These are phyloP conservation scores for Epizoanthus stellaris DNA, from an alignment of 92 coral and sea anemone genomes.

Conservation along the genomic window DNA sequence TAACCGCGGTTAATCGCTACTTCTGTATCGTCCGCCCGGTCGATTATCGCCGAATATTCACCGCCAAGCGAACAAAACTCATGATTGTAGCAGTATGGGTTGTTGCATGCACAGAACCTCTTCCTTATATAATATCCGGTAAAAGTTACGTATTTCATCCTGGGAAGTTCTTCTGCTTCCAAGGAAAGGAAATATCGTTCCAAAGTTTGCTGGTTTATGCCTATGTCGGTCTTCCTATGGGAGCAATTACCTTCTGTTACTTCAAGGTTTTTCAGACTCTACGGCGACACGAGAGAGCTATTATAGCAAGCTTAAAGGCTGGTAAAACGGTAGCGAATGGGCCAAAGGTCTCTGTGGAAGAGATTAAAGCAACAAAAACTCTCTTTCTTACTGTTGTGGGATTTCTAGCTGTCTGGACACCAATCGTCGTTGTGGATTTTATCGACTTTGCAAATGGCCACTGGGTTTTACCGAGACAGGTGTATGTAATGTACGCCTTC, in stretches of 20 bases:
- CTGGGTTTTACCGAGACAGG: constrained; percentile 62
- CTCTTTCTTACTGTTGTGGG: constrained; percentile 63
- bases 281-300: constrained; percentile 45
- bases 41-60: constrained; percentile 48
- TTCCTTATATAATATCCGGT: constrained; percentile 50
- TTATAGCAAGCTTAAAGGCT: neutral
- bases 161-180: constrained; percentile 60
- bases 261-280: constrained; percentile 49
- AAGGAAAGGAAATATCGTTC: constrained; percentile 49
- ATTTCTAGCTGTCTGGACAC: constrained; percentile 57
- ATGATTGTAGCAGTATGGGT: constrained; percentile 53
- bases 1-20: constrained; percentile 69
- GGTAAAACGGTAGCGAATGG: neutral
- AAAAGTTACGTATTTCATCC: constrained; percentile 48
- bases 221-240: constrained; percentile 55
- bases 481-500: constrained; percentile 61
- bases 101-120: constrained; percentile 33
- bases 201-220: constrained; percentile 50
- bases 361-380: constrained; percentile 58
- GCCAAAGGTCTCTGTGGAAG: constrained; percentile 26
- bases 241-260: constrained; percentile 53
- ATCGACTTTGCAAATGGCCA: constrained; percentile 53
- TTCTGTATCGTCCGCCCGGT: constrained; percentile 60
- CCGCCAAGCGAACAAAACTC: constrained; percentile 42
- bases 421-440: constrained; percentile 54